Conservation (phyloP, 2,797 vertebrate species). For the Enoplosus armatus region DNA sequence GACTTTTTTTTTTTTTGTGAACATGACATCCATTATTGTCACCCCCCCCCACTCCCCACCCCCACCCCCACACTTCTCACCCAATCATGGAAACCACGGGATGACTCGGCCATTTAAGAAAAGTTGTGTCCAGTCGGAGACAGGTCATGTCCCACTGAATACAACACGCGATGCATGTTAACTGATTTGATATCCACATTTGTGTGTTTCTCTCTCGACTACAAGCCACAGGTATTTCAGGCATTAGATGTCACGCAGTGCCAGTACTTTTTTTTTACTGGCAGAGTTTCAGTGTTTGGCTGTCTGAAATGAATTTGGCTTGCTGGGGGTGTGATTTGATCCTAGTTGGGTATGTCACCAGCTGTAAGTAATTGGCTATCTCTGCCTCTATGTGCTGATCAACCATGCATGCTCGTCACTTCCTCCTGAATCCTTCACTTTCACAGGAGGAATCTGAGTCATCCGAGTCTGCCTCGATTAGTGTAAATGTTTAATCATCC, state of each 20-base stretch:
- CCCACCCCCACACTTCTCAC: too few species aligned
- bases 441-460: slow-evolving; percentile 62
- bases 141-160: slow-evolving; percentile 10
- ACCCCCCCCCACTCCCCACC: too few species aligned
- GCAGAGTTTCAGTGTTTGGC: neutral
- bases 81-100: slow-evolving; percentile 40
- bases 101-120: slow-evolving; percentile 9
- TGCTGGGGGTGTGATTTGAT: slow-evolving; percentile 3
- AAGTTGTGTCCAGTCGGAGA: slow-evolving; percentile 29
- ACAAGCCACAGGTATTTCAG: slow-evolving; percentile 38
- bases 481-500: neutral
- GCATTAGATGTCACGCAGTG: neutral
- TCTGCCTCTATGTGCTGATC: slow-evolving; percentile 43
- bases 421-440: slow-evolving; percentile 15
- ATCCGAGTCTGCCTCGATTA: slow-evolving; percentile 9
- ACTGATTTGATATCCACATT: neutral
- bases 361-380: slow-evolving; percentile 25
- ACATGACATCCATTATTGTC: slow-evolving; percentile 37
- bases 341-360: slow-evolving; percentile 21
- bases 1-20: slow-evolving; percentile 27
- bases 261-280: neutral
- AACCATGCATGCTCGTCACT: slow-evolving; percentile 43
- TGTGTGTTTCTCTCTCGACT: neutral
- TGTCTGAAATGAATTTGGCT: slow-evolving; percentile 60
- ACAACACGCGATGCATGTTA: slow-evolving; percentile 26